Evolutionary conservation across 2,113 vertebrate genomes (phyloP).

Genomic region (Poeciliopsis retropinna): DNA sequence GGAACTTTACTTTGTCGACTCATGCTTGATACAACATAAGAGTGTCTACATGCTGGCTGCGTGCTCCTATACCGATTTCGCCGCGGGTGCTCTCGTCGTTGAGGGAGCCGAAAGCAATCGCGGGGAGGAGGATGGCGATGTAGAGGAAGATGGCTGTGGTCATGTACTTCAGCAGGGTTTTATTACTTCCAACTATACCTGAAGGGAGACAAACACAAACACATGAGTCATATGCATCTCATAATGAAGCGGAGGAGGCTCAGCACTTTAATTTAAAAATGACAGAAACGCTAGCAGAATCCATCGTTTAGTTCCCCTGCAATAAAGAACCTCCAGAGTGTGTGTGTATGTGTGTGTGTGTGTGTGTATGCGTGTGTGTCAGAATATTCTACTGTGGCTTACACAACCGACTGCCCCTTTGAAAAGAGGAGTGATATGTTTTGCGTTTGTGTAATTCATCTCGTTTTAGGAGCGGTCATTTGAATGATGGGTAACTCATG

Average conservation of each 20-base stretch:
- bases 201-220: slow-evolving; percentile 62
- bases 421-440: slow-evolving; percentile 21
- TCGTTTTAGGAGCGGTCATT: slow-evolving; percentile 20
- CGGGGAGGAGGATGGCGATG: slow-evolving; percentile 95
- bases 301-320: slow-evolving; percentile 34
- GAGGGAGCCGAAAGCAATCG: slow-evolving; percentile 97
- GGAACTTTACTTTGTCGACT: neutral
- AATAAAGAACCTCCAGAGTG: slow-evolving; percentile 4
- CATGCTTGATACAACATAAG: neutral
- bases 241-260: slow-evolving; percentile 53
- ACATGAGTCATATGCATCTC: slow-evolving; percentile 55
- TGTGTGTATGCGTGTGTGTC: slow-evolving; percentile 5
- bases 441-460: slow-evolving; percentile 28
- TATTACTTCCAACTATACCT: slow-evolving; percentile 95
- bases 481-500: slow-evolving; percentile 49
- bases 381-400: slow-evolving; percentile 2
- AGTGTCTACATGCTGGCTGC: neutral
- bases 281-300: slow-evolving; percentile 43
- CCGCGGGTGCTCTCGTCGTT: slow-evolving; percentile 96
- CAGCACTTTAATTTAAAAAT: slow-evolving; percentile 47
- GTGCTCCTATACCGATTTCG: slow-evolving; percentile 86
- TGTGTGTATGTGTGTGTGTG: slow-evolving; percentile 10
- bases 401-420: slow-evolving; percentile 2
- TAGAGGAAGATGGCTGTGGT: slow-evolving; percentile 98
- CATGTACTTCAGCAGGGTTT: slow-evolving; percentile 94